Evolutionary conservation across 2,797 vertebrate genomes (phyloP), one percentile per base, ranked within the genome.

Genomic region (Catostomus latipinnis): DNA sequence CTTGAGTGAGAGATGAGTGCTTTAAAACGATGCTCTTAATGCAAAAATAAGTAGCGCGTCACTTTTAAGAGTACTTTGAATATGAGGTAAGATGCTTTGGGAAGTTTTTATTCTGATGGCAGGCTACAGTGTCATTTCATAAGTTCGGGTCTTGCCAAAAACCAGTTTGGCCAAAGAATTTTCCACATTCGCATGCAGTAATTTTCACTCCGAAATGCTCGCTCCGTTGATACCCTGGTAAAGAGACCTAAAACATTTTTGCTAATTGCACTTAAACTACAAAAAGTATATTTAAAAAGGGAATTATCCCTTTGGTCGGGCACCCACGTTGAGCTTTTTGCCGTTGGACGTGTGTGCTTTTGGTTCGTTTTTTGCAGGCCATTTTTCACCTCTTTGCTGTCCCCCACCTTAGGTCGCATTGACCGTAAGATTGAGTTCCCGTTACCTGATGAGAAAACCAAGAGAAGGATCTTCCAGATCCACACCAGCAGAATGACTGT

Each of bases 371-470:
- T 34, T 34, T 34, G 2, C 34, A 34, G 45, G 61, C n/a, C 12
- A n/a, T 63, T 63, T 12, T 43, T 45, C 34, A 45, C 5, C 61
- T 71, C 4, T 18, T 6, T 1, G 68, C 0, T 45, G 69, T 14
- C 46, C 43, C 53, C 16, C n/a, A 34, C 58, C 54, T 82, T 87
- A 98, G 97, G 97, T 83, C 93, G 96, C 85, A 99, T 98, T 0
- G 97, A 98, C 71, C 92, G 97, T 58, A 99, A 99, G 91, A 99
- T 99, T 0, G 97, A 99, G 90, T 99, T 99, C 74, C 97, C 97
- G 1, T 90, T 99, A 14, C 97, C 97, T 0, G 97, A 99, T 2
- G 97, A 99, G 66, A 99, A 99, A 87, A 99, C 98, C 0, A 99
- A 99, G 88, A 94, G 96, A 70, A 94, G 97, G 68, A 99, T 99